Evolutionary conservation across 1,140 invertebrate genomes (phyloP).

Genomic region (Adelges cooleyi): DNA sequence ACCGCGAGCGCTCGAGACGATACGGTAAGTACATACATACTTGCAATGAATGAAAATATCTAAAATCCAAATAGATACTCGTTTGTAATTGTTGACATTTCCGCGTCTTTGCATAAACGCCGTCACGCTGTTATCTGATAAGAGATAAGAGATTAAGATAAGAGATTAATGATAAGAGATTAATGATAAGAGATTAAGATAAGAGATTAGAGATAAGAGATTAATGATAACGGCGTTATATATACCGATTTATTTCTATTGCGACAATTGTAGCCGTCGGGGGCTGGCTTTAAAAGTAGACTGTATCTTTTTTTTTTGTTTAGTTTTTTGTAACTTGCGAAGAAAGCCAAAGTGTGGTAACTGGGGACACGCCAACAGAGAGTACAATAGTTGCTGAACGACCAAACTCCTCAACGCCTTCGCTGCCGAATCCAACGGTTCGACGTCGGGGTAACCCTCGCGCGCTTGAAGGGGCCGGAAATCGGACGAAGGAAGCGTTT

Average conservation of each 20-base stretch:
- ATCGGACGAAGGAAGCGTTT: conserved; percentile 26
- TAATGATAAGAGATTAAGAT: too few species aligned
- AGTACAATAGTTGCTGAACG: background rate
- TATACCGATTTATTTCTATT: too few species aligned
- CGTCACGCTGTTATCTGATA: conserved; percentile 30
- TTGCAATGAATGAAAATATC: too few species aligned
- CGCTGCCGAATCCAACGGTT: background rate
- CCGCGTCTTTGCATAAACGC: background rate
- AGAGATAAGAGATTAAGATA: conserved; percentile 35
- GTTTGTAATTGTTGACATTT: background rate
- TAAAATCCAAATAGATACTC: background rate
- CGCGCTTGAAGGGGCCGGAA: conserved; percentile 10
- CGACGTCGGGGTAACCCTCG: background rate
- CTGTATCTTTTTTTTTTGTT: background rate
- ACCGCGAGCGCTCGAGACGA: background rate
- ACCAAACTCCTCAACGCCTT: background rate
- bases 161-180: too few species aligned
- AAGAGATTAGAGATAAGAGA: too few species aligned
- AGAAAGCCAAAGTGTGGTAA: background rate
- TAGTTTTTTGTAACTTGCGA: background rate
- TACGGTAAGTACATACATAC: background rate
- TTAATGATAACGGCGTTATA: too few species aligned
- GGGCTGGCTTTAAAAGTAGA: background rate
- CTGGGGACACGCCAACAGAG: background rate
- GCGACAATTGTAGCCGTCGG: too few species aligned